These are phyloP conservation scores for Hoplostethus atlanticus DNA, from an alignment of 2,797 vertebrate species.

Conservation along the genomic window DNA sequence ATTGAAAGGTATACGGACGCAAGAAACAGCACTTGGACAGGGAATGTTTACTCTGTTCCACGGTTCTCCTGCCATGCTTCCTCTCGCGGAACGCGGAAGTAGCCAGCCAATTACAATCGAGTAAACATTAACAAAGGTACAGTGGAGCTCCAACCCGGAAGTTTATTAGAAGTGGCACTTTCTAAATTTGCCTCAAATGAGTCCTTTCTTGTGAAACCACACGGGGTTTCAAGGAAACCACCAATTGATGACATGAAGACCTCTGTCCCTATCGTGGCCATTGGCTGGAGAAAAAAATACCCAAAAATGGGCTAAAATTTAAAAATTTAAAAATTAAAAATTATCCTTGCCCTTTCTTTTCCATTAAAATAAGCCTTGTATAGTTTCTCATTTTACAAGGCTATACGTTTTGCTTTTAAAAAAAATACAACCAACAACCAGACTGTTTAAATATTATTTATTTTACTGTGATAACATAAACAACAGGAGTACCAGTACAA, in stretches of 20 bases:
- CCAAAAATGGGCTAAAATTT: too few relatives aligned
- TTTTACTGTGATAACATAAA: constrained; percentile 19
- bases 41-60: constrained; percentile 82
- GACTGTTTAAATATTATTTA: constrained; percentile 19
- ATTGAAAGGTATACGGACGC: constrained; percentile 59
- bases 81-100: constrained; percentile 38
- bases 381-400: too few relatives aligned
- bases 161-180: too few relatives aligned
- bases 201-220: too few relatives aligned
- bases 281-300: too few relatives aligned
- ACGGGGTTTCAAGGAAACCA: too few relatives aligned
- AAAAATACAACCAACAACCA: background rate
- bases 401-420: background rate
- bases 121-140: constrained; percentile 25
- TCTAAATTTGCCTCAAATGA: too few relatives aligned
- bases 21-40: constrained; percentile 71
- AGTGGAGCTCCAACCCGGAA: background rate
- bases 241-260: too few relatives aligned
- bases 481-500: background rate
- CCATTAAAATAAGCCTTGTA: too few relatives aligned
- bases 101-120: constrained; percentile 49
- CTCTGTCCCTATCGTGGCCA: too few relatives aligned
- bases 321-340: too few relatives aligned
- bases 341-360: too few relatives aligned
- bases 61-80: constrained; percentile 75